Evolutionary conservation across 2,113 vertebrate genomes (phyloP).

Genomic region (Oncorhynchus gorbuscha): DNA sequence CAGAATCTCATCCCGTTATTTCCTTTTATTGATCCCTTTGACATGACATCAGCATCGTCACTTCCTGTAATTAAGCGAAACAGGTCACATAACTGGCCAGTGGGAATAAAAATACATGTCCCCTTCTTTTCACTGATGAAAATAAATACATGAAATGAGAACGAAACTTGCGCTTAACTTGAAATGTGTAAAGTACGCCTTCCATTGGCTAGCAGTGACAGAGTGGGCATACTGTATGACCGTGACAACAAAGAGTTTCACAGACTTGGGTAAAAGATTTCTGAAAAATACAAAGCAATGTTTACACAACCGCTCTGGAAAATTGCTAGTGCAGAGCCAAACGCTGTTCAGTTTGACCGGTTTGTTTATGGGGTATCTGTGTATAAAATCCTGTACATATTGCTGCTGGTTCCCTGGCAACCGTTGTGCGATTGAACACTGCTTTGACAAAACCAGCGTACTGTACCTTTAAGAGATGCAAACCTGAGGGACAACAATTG

Average conservation of each 20-base stretch:
- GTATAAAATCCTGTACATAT: slow-evolving; percentile 50
- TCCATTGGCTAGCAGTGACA: slow-evolving; percentile 40
- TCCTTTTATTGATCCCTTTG: slow-evolving; percentile 58
- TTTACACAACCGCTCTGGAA: slow-evolving; percentile 22
- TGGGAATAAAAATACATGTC: slow-evolving; percentile 17
- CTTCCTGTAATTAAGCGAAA: slow-evolving; percentile 29
- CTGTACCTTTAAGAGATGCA: slow-evolving; percentile 25
- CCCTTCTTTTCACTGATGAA: slow-evolving; percentile 25
- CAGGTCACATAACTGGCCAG: slow-evolving; percentile 27
- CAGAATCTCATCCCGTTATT: slow-evolving; percentile 20
- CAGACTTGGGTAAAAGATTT: too few relatives aligned
- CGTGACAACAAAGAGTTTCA: slow-evolving; percentile 29
- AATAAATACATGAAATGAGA: slow-evolving; percentile 12
- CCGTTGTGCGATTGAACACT: slow-evolving; percentile 27
- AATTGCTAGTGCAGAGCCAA: slow-evolving; percentile 19
- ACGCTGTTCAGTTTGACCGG: slow-evolving; percentile 8
- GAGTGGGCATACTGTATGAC: neutral
- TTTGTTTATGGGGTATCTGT: neutral
- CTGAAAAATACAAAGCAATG: slow-evolving; percentile 6
- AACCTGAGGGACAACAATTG: slow-evolving; percentile 9
- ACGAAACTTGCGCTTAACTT: neutral
- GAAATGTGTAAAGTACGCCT: slow-evolving; percentile 29
- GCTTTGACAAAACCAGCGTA: neutral
- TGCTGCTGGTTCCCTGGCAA: slow-evolving; percentile 50
- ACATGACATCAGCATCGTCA: slow-evolving; percentile 33